Conservation (phyloP, 2,113 vertebrate genomes). For the Catharus bicknelli region DNA sequence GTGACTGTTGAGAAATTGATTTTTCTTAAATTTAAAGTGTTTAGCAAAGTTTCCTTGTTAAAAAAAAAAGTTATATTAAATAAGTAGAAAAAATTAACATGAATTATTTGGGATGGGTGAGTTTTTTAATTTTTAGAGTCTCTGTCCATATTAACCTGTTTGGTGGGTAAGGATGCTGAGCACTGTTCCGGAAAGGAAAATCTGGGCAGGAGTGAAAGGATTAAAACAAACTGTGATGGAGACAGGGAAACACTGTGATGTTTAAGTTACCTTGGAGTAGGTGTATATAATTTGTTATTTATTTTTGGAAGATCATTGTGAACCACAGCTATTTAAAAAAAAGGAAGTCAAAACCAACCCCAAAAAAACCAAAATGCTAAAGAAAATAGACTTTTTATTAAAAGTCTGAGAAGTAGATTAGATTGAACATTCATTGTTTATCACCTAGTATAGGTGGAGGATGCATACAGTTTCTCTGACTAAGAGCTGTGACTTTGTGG, state of each 20-base stretch:
- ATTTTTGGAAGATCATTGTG: neutral
- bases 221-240: neutral
- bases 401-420: neutral
- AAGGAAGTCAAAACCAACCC: neutral
- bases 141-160: fast-evolving
- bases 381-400: neutral
- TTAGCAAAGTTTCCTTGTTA: neutral
- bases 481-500: neutral
- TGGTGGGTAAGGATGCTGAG: neutral
- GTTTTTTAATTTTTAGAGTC: neutral
- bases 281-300: neutral
- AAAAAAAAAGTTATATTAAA: neutral
- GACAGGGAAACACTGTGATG: neutral
- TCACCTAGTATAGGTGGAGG: neutral
- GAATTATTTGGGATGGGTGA: neutral
- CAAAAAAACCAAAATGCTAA: neutral
- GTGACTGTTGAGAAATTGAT: neutral
- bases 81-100: neutral
- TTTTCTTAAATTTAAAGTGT: neutral
- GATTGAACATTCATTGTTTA: neutral
- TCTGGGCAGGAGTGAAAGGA: neutral
- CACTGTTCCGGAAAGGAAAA: neutral
- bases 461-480: fast-evolving
- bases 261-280: neutral
- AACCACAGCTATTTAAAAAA: neutral